These are phyloP conservation scores for Platygyra sinensis DNA, from an alignment of 64 coral and sea anemone species.

Conservation along the genomic window DNA sequence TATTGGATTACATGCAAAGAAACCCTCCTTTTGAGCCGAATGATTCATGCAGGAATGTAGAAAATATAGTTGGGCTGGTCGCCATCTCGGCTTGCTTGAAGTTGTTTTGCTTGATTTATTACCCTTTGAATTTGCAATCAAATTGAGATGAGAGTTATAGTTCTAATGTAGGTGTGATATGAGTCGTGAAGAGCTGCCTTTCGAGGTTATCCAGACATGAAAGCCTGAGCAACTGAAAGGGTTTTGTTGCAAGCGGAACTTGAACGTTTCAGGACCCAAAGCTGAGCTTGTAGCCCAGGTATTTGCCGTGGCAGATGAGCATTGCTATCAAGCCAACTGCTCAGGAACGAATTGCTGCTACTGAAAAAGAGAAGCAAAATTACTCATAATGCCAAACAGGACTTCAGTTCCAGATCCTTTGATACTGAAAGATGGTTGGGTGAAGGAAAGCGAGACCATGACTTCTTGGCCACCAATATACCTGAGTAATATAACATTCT, in stretches of 20 bases:
- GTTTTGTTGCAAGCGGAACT: slow-evolving; percentile 21
- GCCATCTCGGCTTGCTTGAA: too few species aligned
- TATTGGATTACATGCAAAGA: too few species aligned
- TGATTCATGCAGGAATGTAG: too few species aligned
- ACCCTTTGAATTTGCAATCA: too few species aligned
- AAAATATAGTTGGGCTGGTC: too few species aligned
- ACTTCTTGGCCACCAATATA: too few species aligned
- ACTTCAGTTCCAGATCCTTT: slow-evolving; percentile 28
- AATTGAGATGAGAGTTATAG: background rate
- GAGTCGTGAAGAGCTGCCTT: background rate
- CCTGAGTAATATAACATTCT: too few species aligned
- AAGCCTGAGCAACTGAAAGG: background rate
- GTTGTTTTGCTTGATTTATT: too few species aligned
- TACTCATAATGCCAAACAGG: background rate
- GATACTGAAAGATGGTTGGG: slow-evolving; percentile 8
- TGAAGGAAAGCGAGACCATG: slow-evolving; percentile 27
- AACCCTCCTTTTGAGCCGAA: too few species aligned
- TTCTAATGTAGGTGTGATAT: background rate
- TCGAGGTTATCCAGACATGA: too few species aligned
- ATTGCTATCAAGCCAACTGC: background rate
- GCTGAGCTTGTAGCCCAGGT: slow-evolving; percentile 46
- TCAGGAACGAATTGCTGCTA: background rate
- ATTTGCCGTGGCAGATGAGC: slow-evolving; percentile 56
- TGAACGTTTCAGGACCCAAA: slow-evolving; percentile 30
- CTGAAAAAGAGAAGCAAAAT: slow-evolving; percentile 10